Evolutionary conservation across 37 sponge, comb jelly and placozoan genomes (phyloP).

Genomic region (Spongia lamella): DNA sequence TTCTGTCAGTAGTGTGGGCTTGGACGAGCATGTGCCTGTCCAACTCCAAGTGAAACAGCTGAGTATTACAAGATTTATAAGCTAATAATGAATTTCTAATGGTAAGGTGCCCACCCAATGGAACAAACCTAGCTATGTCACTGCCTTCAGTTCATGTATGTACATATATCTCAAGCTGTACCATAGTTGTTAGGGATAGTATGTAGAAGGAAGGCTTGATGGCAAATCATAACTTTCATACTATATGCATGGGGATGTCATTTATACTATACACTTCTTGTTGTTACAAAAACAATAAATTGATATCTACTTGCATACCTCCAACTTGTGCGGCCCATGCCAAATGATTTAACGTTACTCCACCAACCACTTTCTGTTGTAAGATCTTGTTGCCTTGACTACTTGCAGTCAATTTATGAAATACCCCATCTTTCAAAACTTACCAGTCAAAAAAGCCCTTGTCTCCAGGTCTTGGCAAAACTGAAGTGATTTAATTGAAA

Average conservation of each 20-base stretch:
- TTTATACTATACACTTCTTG: not conserved
- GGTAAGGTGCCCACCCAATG: not conserved
- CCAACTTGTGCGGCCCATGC: conserved; percentile 86
- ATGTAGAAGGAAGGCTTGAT: not conserved
- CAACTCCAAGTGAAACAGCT: conserved; percentile 12
- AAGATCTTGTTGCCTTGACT: conserved; percentile 25
- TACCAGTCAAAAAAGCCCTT: conserved; percentile 82
- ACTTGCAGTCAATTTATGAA: not conserved
- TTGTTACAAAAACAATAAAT: not conserved
- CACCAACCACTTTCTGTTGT: conserved; percentile 73
- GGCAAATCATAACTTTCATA: not conserved
- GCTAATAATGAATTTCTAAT: not conserved
- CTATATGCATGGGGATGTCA: not conserved
- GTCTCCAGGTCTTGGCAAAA: conserved; percentile 75
- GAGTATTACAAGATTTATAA: not conserved
- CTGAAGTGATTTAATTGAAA: too few species aligned
- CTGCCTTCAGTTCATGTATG: too few species aligned
- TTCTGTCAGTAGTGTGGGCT: too few species aligned
- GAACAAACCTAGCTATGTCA: too few species aligned
- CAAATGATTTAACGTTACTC: conserved; percentile 88
- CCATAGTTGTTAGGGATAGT: not conserved
- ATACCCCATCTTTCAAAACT: not conserved
- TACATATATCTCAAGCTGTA: too few species aligned
- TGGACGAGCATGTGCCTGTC: too few species aligned
- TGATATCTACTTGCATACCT: conserved; percentile 37